A percentile compares a stretch with the other conserved stretches of the same genome.
phyloP scores from a whole-genome alignment of 2,113 vertebrate species.

The Labeo catla region DNA sequence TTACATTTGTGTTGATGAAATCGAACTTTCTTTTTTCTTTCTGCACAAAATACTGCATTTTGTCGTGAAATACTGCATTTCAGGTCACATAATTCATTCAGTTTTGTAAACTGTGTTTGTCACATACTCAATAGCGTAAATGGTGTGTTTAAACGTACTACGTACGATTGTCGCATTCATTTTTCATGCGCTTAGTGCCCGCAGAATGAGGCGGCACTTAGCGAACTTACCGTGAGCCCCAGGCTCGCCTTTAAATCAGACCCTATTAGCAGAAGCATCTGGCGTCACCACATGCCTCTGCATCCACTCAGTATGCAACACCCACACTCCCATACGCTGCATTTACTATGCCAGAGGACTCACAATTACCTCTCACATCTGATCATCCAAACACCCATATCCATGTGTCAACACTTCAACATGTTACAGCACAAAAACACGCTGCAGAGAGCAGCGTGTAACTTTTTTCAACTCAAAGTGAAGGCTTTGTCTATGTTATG shows the following conservation, averaged over 20 bases:
- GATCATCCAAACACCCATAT: conserved; percentile 32
- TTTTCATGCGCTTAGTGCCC: conserved; percentile 5
- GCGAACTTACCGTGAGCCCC: conserved; percentile 9
- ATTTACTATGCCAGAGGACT: conserved; percentile 53
- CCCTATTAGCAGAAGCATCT: conserved; percentile 53
- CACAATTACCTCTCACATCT: conserved; percentile 31
- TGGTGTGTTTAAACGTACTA: background rate
- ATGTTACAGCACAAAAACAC: background rate
- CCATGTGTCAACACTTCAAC: conserved; percentile 28
- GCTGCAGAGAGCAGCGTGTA: background rate
- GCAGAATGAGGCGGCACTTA: conserved; percentile 23
- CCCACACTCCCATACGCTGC: conserved; percentile 28
- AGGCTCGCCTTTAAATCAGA: conserved; percentile 54
- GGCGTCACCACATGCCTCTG: conserved; percentile 41
- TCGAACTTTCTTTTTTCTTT: background rate
- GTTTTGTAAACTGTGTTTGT: background rate
- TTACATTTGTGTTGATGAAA: background rate
- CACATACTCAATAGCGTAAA: background rate
- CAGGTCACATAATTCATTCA: background rate
- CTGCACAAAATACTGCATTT: background rate
- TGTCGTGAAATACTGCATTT: background rate
- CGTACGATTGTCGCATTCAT: background rate
- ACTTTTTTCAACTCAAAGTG: background rate
- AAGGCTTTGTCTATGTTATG: background rate
- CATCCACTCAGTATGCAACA: conserved; percentile 43